Evolutionary conservation across 2,888 invertebrate species (phyloP), one percentile per base, ranked within the genome.

Genomic region (Clepsis dumicolana): DNA sequence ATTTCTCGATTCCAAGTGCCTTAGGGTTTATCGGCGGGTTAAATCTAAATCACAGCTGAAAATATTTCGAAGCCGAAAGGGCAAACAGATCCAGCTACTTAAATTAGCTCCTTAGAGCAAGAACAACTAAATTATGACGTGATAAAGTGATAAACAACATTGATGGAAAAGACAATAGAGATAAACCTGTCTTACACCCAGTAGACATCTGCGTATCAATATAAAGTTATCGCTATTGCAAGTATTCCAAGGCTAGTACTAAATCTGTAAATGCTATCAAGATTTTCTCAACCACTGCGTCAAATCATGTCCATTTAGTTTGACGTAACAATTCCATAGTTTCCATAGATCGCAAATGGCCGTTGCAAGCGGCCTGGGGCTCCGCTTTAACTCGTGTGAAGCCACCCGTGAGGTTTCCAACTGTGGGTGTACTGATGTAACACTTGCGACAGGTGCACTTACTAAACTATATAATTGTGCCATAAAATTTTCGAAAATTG

Each of bases 361-460:
- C 41, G 67, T 63, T 38, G 32, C 52, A 38, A 38, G 21, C 44
- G 57, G 25, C 38, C 50, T 29, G 44, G 68, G 63, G 68, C 63
- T 38, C 35, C 21, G 16, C 50, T 41, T 62, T 64, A 71, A 67
- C 70, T 63, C 63, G 70, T 70, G 71, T 73, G 70, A 70, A 70
- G 50, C 57, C 70, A 65, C 60, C 72, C 72, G 68, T 60, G 64
- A 29, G 41, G 41, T 18, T 32, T 41, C 32, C 35, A 24, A 48
- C 38, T 35, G 73, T 72, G 70, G 72, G 73, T 71, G 71, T 69
- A 25, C 64, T 73, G 71, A 68, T 61, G 71, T 62, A 73, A 73
- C 56, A 21, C 48, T 63, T 63, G 56, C 63, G 57, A 64, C 62
- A 68, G 68, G 68, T 68, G 63, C 59, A 59, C 38, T 62, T 62